Evolutionary conservation across 1,140 invertebrate genomes (phyloP).

Genomic region (Asobara japonica): DNA sequence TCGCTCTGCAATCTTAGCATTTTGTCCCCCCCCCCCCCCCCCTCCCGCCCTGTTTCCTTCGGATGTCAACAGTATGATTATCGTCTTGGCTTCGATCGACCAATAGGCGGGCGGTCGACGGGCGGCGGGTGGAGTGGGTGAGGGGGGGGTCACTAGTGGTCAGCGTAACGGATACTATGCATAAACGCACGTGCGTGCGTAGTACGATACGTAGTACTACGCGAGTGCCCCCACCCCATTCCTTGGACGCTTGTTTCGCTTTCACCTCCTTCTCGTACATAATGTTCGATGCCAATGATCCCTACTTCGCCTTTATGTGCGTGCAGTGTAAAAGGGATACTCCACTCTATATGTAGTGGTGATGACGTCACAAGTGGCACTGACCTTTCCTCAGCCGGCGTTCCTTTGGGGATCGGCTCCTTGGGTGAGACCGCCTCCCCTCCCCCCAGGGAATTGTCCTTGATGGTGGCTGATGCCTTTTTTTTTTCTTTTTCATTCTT

Average conservation of each 20-base stretch:
- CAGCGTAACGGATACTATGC: background rate
- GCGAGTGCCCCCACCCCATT: constrained; percentile 1
- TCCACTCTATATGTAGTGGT: background rate
- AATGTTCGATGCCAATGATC: constrained; percentile 4
- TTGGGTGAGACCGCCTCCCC: background rate
- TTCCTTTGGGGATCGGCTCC: background rate
- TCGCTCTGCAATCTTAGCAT: no score
- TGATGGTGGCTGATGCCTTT: background rate
- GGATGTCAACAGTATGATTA: constrained; percentile 48
- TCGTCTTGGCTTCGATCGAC: background rate
- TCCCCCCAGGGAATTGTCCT: background rate
- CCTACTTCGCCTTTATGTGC: background rate
- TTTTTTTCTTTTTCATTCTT: no score
- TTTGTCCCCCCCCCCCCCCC: no score
- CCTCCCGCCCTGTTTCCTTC: background rate
- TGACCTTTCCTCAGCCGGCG: constrained; percentile 51
- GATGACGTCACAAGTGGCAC: constrained; percentile 42
- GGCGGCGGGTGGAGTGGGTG: no score
- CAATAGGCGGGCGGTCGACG: background rate
- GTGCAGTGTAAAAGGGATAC: background rate
- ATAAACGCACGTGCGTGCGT: constrained; percentile 59
- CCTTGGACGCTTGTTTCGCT: constrained; percentile 12
- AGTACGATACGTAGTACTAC: constrained; percentile 12
- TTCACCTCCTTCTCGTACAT: constrained; percentile 5
- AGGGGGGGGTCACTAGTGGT: background rate